phyloP scores from a whole-genome alignment of 2,888 invertebrate genomes.

The Nesidiocoris tenuis region DNA sequence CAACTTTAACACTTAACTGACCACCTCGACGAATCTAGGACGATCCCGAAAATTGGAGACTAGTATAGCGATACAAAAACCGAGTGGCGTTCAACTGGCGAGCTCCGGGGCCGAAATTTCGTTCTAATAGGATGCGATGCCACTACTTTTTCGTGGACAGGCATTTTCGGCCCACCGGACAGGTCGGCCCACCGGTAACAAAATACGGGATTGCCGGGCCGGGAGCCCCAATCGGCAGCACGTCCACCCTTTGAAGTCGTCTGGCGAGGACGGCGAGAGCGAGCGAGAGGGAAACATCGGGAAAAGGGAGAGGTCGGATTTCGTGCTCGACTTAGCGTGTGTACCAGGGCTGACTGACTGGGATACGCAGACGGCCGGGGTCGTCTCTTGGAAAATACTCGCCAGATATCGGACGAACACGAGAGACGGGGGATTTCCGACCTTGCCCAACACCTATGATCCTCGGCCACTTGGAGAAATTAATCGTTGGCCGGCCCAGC shows the following conservation, averaged over 20 bases:
- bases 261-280: neutral
- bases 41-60: too few species aligned
- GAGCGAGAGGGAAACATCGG: constrained; percentile 13
- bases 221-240: neutral
- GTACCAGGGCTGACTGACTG: constrained; percentile 8
- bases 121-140: neutral
- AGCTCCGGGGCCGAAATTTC: neutral
- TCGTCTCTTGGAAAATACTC: neutral
- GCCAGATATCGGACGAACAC: neutral
- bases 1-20: too few species aligned
- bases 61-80: neutral
- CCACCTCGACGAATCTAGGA: too few species aligned
- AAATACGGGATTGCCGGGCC: constrained; percentile 37
- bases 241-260: neutral
- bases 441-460: constrained; percentile 40
- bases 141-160: neutral
- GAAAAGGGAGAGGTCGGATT: constrained; percentile 6
- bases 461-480: constrained; percentile 8
- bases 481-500: too few species aligned
- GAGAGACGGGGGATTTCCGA: constrained; percentile 21
- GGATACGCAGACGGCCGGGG: neutral
- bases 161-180: neutral
- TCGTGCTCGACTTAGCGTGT: constrained; percentile 41
- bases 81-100: neutral
- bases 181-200: constrained; percentile 6